A percentile compares a stretch with the other conserved stretches of the same genome.
Evolutionary conservation across 2,888 invertebrate species (phyloP).

Genomic region (Ormyrus pomaceus): DNA sequence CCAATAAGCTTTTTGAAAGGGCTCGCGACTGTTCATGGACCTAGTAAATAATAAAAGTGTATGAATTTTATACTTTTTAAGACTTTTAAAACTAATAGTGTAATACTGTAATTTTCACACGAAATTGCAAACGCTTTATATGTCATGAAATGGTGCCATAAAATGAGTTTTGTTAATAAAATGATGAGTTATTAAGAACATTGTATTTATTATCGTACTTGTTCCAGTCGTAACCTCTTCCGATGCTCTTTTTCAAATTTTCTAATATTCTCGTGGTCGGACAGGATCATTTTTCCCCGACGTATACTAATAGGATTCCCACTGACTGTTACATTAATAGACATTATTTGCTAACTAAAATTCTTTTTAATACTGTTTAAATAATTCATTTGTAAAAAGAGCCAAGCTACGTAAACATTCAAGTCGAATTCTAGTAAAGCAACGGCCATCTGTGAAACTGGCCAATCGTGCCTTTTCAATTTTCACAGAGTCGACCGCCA

Average conservation of each 20-base stretch:
- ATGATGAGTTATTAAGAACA: constrained; percentile 17
- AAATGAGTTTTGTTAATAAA: neutral
- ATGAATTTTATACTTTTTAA: neutral
- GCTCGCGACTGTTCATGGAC: constrained; percentile 81
- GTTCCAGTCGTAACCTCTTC: constrained; percentile 79
- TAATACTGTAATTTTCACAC: constrained; percentile 5
- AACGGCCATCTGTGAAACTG: constrained; percentile 44
- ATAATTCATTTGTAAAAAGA: constrained; percentile 19
- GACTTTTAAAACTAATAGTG: constrained; percentile 6
- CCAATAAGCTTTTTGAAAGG: constrained; percentile 78
- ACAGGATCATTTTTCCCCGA: constrained; percentile 76
- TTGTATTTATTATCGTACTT: constrained; percentile 74
- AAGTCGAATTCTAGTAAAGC: constrained; percentile 43
- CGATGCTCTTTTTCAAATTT: constrained; percentile 79
- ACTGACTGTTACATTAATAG: constrained; percentile 80
- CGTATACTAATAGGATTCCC: constrained; percentile 78
- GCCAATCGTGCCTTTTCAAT: constrained; percentile 25
- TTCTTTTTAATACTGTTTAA: constrained; percentile 21
- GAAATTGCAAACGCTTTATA: too few species aligned
- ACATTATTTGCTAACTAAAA: constrained; percentile 75
- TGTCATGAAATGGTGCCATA: too few species aligned
- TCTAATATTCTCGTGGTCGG: constrained; percentile 77
- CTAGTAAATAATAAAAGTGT: constrained; percentile 68
- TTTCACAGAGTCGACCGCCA: neutral
- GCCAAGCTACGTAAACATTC: constrained; percentile 47